Evolutionary conservation across 2,797 vertebrate species (phyloP).

Genomic region (Octomys mimax): DNA sequence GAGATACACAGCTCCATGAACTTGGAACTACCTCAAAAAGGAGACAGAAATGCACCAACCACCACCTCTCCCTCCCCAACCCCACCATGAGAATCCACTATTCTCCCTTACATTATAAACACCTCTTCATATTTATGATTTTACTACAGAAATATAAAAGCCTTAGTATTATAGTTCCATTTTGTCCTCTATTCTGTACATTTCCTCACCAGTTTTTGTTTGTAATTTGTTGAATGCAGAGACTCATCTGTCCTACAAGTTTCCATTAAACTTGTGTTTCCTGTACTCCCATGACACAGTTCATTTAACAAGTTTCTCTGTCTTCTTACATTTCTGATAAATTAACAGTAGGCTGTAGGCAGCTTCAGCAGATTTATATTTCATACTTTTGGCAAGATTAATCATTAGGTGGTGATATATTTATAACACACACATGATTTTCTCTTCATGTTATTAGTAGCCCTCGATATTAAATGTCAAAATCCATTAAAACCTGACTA

Average conservation of each 20-base stretch:
- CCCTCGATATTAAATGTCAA: constrained; percentile 34
- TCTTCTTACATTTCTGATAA: constrained; percentile 16
- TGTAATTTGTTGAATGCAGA: background rate
- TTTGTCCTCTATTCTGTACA: background rate
- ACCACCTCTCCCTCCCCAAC: background rate
- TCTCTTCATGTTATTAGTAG: background rate
- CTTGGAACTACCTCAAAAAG: background rate
- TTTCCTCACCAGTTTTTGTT: background rate
- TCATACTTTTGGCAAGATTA: constrained; percentile 30
- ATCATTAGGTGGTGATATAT: background rate
- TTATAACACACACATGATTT: constrained; percentile 5
- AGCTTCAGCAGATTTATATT: constrained; percentile 2
- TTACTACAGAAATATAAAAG: constrained; percentile 6
- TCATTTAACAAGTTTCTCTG: background rate
- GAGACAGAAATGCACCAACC: background rate
- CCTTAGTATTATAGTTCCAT: background rate
- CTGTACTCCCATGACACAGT: background rate
- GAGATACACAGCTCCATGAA: constrained; percentile 41
- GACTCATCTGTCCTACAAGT: background rate
- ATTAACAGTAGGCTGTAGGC: background rate
- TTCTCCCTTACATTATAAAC: background rate
- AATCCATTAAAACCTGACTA: constrained; percentile 51
- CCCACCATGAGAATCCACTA: background rate
- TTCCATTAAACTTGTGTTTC: background rate
- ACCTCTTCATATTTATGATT: constrained; percentile 26